Evolutionary conservation across 2,888 invertebrate species (phyloP).

Genomic region (Anodontia alba): DNA sequence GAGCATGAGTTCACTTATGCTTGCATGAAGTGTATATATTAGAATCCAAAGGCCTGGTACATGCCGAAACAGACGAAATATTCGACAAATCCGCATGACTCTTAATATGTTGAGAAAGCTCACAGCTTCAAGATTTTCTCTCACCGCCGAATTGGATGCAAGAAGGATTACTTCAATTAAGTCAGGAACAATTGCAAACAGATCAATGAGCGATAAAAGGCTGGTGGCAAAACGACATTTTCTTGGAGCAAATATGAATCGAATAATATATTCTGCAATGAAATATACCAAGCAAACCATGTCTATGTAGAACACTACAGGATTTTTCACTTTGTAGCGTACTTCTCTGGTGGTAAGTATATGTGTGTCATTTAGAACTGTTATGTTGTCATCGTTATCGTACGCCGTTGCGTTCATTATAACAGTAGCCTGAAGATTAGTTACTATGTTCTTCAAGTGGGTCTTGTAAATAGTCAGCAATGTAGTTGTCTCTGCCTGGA

Average conservation of each 20-base stretch:
- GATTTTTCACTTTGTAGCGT: constrained; percentile 44
- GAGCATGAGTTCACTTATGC: constrained; percentile 77
- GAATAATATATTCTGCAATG: constrained; percentile 51
- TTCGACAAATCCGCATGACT: constrained; percentile 74
- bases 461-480: not conserved
- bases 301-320: constrained; percentile 56
- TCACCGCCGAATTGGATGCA: constrained; percentile 43
- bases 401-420: no score
- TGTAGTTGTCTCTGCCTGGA: constrained; percentile 64
- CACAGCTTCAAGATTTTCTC: constrained; percentile 48
- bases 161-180: constrained; percentile 72
- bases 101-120: constrained; percentile 72
- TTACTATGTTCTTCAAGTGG: no score
- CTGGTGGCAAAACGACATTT: constrained; percentile 47
- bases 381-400: no score
- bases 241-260: constrained; percentile 53
- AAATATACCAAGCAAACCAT: constrained; percentile 58
- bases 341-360: no score
- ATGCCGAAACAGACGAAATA: constrained; percentile 77
- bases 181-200: constrained; percentile 72
- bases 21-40: constrained; percentile 79
- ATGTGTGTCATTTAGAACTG: no score
- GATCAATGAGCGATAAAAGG: constrained; percentile 60
- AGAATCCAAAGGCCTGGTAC: constrained; percentile 80
- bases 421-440: no score